These are phyloP conservation scores for Oncopeltus fasciatus DNA, from an alignment of 1,140 invertebrate genomes.

Conservation along the genomic window DNA sequence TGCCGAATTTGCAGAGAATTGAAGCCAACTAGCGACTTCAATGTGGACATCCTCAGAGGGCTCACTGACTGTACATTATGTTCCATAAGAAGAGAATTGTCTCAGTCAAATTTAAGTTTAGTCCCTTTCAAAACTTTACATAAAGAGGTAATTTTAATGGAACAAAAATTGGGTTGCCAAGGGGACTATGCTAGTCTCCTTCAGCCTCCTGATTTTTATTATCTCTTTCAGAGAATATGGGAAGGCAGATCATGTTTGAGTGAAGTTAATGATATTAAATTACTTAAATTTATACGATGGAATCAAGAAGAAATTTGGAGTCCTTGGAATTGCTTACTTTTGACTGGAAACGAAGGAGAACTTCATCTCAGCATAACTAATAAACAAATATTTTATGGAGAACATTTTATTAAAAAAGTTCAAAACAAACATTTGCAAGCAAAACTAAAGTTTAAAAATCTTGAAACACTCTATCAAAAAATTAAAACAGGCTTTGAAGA, in stretches of 20 bases:
- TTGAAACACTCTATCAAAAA: background rate
- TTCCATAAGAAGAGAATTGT: background rate
- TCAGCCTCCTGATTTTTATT: background rate
- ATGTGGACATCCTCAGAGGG: background rate
- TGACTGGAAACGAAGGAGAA: background rate
- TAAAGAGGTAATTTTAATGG: background rate
- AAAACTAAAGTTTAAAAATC: background rate
- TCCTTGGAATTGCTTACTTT: background rate
- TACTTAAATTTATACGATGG: background rate
- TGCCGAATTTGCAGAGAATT: background rate
- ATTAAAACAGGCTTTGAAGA: background rate
- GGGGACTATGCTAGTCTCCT: background rate
- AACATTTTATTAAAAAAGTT: background rate
- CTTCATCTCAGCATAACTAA: background rate
- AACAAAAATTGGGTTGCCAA: background rate
- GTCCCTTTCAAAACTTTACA: background rate
- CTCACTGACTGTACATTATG: background rate
- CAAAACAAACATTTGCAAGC: background rate
- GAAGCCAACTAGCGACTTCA: background rate
- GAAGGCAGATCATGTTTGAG: background rate
- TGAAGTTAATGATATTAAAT: background rate
- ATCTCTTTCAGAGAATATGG: constrained; percentile 1
- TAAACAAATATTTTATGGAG: background rate
- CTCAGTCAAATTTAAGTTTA: background rate
- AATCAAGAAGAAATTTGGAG: background rate